These are phyloP conservation scores for Caenorhabditis panamensis DNA, from an alignment of 2,888 invertebrate species.

Conservation along the genomic window DNA sequence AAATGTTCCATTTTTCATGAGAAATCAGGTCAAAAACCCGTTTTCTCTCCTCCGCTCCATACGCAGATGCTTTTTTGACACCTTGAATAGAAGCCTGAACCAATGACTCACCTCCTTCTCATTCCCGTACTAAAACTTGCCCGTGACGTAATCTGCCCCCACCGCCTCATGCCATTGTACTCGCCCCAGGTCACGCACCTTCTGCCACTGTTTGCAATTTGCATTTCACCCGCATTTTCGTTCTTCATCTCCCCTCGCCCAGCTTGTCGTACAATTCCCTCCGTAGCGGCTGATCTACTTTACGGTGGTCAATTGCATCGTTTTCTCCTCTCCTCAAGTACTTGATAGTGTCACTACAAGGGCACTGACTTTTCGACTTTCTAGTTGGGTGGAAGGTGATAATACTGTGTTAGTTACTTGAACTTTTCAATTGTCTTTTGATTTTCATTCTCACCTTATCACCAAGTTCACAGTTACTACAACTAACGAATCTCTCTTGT, in stretches of 20 bases:
- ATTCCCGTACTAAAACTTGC: constrained; percentile 36
- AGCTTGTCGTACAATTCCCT: constrained; percentile 28
- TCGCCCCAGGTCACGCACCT: constrained; percentile 19
- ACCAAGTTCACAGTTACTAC: too few species aligned
- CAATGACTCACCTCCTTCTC: constrained; percentile 29
- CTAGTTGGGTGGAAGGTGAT: too few species aligned
- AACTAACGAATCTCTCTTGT: too few species aligned
- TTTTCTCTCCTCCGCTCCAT: too few species aligned
- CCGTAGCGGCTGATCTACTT: constrained; percentile 10
- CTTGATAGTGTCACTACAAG: constrained; percentile 14
- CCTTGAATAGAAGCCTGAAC: constrained; percentile 20
- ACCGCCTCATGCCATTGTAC: constrained; percentile 28
- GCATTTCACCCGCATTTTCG: constrained; percentile 31
- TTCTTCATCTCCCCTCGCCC: background rate
- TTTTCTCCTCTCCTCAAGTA: constrained; percentile 6
- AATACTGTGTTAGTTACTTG: too few species aligned
- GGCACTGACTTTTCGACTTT: background rate
- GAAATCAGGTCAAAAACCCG: too few species aligned
- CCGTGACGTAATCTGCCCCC: constrained; percentile 43
- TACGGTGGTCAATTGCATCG: constrained; percentile 26
- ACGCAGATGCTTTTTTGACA: too few species aligned
- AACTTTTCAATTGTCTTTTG: too few species aligned
- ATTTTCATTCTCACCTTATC: too few species aligned
- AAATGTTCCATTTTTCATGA: too few species aligned
- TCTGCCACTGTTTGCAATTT: constrained; percentile 53